Evolutionary conservation across 1,140 invertebrate genomes (phyloP).

Genomic region (Caenorhabditis inopinata): DNA sequence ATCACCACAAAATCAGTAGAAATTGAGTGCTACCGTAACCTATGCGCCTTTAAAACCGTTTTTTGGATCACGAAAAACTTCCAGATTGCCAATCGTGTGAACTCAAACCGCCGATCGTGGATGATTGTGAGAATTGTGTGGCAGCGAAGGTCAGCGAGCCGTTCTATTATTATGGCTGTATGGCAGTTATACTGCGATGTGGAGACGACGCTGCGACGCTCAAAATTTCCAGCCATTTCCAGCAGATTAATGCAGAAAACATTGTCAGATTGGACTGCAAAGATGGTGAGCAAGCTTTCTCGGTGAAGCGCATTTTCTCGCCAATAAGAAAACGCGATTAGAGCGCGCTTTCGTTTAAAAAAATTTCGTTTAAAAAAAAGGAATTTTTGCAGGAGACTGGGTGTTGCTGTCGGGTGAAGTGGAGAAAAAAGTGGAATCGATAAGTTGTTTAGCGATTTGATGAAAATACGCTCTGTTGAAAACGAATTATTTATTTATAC

Average conservation of each 20-base stretch:
- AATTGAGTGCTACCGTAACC: no score
- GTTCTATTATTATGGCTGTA: background rate
- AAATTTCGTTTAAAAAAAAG: no score
- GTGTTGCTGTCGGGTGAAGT: background rate
- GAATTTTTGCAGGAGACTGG: background rate
- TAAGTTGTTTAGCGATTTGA: background rate
- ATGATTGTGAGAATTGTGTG: background rate
- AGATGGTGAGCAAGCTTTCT: background rate
- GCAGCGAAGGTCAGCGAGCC: background rate
- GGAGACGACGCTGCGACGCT: background rate
- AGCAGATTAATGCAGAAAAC: background rate
- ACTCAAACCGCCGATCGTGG: background rate
- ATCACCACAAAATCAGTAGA: no score
- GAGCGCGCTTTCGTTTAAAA: no score
- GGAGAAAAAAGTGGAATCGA: background rate
- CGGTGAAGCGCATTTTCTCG: no score
- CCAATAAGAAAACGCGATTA: no score
- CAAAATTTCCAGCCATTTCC: background rate
- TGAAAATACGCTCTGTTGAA: background rate
- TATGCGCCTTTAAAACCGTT: background rate
- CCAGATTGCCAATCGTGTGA: background rate
- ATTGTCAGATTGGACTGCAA: background rate
- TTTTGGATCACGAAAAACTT: background rate
- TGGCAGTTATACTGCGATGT: background rate
- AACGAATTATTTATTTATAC: no score